phyloP scores from a whole-genome alignment of 2,797 vertebrate species.

The Crenichthys baileyi region DNA sequence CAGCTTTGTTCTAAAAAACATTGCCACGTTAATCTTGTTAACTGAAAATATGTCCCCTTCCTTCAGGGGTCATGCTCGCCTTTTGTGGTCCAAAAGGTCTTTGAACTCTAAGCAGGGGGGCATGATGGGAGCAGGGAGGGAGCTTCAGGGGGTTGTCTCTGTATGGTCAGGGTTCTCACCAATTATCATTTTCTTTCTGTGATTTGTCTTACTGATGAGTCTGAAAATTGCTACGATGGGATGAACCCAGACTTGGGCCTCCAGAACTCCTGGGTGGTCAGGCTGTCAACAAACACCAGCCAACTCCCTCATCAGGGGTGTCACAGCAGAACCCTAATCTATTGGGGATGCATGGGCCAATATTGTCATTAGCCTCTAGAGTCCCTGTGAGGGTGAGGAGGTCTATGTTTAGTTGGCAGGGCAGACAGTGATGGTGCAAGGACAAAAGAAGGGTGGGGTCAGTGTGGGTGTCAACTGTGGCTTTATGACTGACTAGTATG shows the following conservation, averaged over 20 bases:
- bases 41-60: constrained; percentile 52
- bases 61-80: constrained; percentile 42
- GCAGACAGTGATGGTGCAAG: constrained; percentile 55
- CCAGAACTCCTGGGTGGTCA: constrained; percentile 79
- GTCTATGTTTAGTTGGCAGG: constrained; percentile 61
- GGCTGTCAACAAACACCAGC: constrained; percentile 61
- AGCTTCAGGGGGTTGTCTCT: constrained; percentile 42
- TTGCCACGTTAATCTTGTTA: constrained; percentile 53
- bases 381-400: constrained; percentile 68
- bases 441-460: constrained; percentile 48
- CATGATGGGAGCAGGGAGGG: constrained; percentile 24
- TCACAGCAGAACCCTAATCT: constrained; percentile 67
- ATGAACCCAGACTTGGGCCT: constrained; percentile 55
- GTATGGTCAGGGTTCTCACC: constrained; percentile 37
- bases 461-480: constrained; percentile 27
- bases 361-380: constrained; percentile 68
- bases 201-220: constrained; percentile 72
- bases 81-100: constrained; percentile 60
- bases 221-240: constrained; percentile 66
- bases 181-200: constrained; percentile 62
- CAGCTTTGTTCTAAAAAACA: constrained; percentile 24
- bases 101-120: constrained; percentile 58
- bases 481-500: constrained; percentile 38
- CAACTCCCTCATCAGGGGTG: constrained; percentile 63
- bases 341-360: constrained; percentile 74